Conservation (phyloP, 2,888 invertebrate species). For the Mayetiola destructor region DNA sequence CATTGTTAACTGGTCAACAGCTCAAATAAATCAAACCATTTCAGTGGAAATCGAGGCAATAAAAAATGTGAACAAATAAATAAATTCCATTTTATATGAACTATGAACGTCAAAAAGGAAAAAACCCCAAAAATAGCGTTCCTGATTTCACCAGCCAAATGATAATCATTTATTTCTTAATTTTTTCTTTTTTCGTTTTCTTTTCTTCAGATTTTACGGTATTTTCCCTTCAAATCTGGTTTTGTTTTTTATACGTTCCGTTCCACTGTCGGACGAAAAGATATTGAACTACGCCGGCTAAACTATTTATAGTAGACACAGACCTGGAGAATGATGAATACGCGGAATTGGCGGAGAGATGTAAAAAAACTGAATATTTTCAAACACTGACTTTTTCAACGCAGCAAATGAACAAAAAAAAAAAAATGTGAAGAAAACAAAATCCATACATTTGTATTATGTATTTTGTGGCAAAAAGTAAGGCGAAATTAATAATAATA, state of each 20-base stretch:
- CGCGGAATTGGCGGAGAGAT: conserved; percentile 10
- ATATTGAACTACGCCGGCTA: conserved; percentile 18
- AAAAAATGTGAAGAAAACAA: background rate
- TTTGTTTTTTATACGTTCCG: background rate
- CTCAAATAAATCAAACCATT: too few species aligned
- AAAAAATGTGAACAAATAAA: too few species aligned
- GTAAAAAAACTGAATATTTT: conserved; percentile 1
- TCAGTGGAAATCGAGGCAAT: too few species aligned
- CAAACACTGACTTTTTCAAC: background rate
- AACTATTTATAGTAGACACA: conserved; percentile 20
- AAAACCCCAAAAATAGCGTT: too few species aligned
- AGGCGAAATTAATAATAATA: too few species aligned
- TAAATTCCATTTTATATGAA: too few species aligned
- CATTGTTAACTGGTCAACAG: too few species aligned
- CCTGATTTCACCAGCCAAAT: background rate
- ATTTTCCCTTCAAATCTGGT: background rate
- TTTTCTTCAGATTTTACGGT: background rate
- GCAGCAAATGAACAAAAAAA: background rate
- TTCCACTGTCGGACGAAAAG: background rate
- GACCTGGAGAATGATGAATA: conserved; percentile 19
- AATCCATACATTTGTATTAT: background rate
- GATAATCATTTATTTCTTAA: too few species aligned
- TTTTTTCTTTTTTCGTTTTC: background rate
- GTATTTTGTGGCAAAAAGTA: too few species aligned
- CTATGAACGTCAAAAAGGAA: too few species aligned